These are phyloP conservation scores for Lacerta viridis DNA, from an alignment of 2,797 vertebrate genomes.

Conservation along the genomic window DNA sequence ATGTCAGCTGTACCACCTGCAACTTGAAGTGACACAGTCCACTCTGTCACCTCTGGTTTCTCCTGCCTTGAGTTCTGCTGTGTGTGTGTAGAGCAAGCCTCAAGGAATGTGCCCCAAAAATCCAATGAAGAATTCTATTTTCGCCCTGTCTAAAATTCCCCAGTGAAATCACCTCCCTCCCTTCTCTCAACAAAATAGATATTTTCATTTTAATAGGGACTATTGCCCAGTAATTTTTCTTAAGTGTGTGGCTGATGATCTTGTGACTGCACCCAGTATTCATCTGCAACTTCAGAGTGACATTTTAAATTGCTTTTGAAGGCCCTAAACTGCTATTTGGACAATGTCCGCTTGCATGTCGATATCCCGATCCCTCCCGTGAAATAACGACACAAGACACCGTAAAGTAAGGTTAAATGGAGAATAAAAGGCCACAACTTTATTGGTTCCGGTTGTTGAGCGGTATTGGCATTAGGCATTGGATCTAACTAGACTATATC, in stretches of 20 bases:
- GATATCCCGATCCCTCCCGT: too few species aligned
- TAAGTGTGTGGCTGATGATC: neutral
- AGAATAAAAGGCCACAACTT: too few species aligned
- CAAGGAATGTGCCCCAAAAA: neutral
- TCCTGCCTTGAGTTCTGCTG: neutral
- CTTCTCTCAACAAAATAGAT: accelerated
- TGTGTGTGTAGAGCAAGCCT: neutral
- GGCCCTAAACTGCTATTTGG: constrained; percentile 68
- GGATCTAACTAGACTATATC: too few species aligned
- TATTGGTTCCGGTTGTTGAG: too few species aligned
- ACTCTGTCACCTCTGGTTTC: neutral
- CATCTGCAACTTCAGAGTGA: neutral
- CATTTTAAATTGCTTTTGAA: neutral
- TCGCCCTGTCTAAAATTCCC: neutral
- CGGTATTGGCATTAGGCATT: too few species aligned
- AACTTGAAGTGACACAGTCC: neutral
- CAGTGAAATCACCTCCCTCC: neutral
- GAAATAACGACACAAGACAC: too few species aligned
- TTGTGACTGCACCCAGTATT: neutral
- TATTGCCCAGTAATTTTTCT: accelerated
- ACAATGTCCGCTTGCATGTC: constrained; percentile 68
- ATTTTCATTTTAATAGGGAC: neutral
- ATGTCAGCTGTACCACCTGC: neutral
- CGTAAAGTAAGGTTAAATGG: too few species aligned
- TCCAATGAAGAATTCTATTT: neutral